Evolutionary conservation across 2,888 invertebrate genomes (phyloP).

Genomic region (Zygaena filipendulae): DNA sequence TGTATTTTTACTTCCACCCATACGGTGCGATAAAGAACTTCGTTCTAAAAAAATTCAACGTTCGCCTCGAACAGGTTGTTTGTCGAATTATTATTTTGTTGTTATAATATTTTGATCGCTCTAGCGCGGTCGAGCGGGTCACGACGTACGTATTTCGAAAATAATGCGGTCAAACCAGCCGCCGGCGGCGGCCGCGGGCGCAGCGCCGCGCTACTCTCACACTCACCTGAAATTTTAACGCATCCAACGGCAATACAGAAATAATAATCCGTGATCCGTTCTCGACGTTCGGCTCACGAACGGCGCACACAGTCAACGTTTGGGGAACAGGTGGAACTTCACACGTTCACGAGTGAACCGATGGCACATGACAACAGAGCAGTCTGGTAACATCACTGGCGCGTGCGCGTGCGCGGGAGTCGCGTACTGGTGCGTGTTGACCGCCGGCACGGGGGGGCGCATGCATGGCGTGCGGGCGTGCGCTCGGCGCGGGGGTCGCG

Average conservation of each 20-base stretch:
- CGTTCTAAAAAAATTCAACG: too few species aligned
- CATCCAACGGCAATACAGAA: constrained; percentile 59
- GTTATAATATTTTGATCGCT: constrained; percentile 63
- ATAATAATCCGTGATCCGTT: constrained; percentile 51
- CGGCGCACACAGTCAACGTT: constrained; percentile 42
- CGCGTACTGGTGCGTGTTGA: constrained; percentile 20
- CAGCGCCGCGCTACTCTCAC: constrained; percentile 58
- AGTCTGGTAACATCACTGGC: constrained; percentile 56
- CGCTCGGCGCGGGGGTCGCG: constrained; percentile 40
- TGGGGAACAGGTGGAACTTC: constrained; percentile 51
- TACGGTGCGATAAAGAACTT: too few species aligned
- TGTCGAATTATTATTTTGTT: constrained; percentile 37
- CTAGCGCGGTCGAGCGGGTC: constrained; percentile 59
- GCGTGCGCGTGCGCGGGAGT: constrained; percentile 43
- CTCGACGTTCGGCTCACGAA: constrained; percentile 29
- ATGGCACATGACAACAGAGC: constrained; percentile 48
- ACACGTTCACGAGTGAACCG: constrained; percentile 50
- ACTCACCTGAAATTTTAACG: constrained; percentile 67
- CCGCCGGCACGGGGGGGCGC: constrained; percentile 24
- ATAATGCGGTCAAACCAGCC: constrained; percentile 68
- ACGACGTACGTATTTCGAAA: constrained; percentile 64
- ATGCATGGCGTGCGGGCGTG: constrained; percentile 27
- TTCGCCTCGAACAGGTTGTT: constrained; percentile 17
- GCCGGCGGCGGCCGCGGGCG: constrained; percentile 51
- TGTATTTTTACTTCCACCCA: too few species aligned